Percentiles rank a stretch among this genome's conserved stretches.
These are phyloP conservation scores for Ornithoptera priamus DNA, from an alignment of 2,888 invertebrate species.

Conservation along the genomic window DNA sequence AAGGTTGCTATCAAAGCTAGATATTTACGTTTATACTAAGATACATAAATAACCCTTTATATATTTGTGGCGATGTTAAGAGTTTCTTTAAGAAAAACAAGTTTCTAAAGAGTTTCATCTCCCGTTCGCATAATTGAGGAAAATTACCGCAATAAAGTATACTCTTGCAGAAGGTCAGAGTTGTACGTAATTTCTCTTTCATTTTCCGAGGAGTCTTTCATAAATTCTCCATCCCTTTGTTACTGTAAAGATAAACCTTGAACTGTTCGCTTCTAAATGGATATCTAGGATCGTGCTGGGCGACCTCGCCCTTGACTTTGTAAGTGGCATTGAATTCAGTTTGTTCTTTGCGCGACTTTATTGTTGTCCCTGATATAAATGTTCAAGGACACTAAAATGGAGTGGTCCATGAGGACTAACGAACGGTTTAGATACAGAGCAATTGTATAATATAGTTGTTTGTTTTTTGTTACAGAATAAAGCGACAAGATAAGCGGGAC, in stretches of 20 bases:
- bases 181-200: conserved; percentile 32
- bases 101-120: neutral
- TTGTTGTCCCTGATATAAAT: conserved; percentile 4
- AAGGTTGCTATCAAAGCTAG: too few species aligned
- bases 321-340: conserved; percentile 50
- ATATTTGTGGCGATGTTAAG: too few species aligned
- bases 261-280: conserved; percentile 52
- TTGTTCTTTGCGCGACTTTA: conserved; percentile 36
- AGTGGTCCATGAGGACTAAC: too few species aligned
- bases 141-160: conserved; percentile 21
- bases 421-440: too few species aligned
- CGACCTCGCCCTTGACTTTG: conserved; percentile 45
- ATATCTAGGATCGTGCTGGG: conserved; percentile 50
- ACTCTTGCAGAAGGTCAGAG: conserved; percentile 15
- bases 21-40: too few species aligned
- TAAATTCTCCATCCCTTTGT: conserved; percentile 46
- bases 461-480: too few species aligned
- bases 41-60: too few species aligned
- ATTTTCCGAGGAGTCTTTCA: conserved; percentile 36
- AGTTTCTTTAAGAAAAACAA: too few species aligned
- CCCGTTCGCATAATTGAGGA: conserved; percentile 9
- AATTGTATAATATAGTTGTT: too few species aligned
- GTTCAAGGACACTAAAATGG: neutral
- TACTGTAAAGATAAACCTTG: conserved; percentile 54
- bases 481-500: too few species aligned